Percentiles rank a stretch among this genome's conserved stretches.
These are phyloP conservation scores for Tinea trinotella DNA, from an alignment of 2,888 invertebrate genomes.

Conservation along the genomic window DNA sequence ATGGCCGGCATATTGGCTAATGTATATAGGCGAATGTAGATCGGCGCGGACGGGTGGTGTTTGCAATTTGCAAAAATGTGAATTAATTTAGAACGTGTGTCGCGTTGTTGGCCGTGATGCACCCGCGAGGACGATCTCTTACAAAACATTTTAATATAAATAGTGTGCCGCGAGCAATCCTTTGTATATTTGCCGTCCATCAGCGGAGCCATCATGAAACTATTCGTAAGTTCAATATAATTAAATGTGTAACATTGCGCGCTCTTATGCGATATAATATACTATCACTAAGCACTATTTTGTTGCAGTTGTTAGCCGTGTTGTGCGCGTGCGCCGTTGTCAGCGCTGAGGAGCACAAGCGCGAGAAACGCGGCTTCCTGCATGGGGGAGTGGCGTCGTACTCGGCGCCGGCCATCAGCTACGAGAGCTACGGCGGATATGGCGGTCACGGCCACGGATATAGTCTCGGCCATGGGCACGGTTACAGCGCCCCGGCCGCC, in stretches of 20 bases:
- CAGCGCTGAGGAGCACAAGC: conserved; percentile 26
- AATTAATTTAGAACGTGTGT: not conserved
- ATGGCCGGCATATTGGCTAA: no score
- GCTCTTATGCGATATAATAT: not conserved
- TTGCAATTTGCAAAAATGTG: not conserved
- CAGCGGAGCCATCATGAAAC: not conserved
- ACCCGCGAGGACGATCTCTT: not conserved
- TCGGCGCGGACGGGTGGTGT: no score
- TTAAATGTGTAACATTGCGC: not conserved
- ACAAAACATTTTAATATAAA: not conserved
- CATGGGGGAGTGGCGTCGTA: conserved; percentile 20
- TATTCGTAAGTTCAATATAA: conserved; percentile 10
- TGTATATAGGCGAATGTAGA: no score
- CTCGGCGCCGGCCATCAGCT: conserved; percentile 25
- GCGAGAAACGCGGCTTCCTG: conserved; percentile 30
- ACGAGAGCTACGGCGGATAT: not conserved
- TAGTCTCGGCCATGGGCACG: not conserved
- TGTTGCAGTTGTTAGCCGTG: conserved; percentile 19
- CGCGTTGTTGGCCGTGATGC: no score
- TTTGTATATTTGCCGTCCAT: not conserved
- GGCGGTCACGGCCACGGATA: not conserved
- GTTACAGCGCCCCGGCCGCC: conserved; percentile 21
- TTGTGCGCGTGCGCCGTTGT: conserved; percentile 27
- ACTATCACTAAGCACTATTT: not conserved
- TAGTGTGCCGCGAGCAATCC: not conserved